Conservation (phyloP, 2,888 invertebrate species). For the Monoplex corrugatus region DNA sequence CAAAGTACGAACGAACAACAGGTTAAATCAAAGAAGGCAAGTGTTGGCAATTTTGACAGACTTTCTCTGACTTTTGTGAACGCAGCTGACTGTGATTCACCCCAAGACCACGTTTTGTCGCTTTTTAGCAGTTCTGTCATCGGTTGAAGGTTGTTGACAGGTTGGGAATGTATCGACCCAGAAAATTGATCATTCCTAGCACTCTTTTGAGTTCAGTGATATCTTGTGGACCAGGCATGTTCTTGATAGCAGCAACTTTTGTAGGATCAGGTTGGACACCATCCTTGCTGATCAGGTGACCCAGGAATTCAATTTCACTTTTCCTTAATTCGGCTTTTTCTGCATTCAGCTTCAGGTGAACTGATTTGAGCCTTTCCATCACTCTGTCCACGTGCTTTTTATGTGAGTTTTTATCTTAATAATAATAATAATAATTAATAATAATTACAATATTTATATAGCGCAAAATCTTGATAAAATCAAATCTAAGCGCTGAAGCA, state of each 20-base stretch:
- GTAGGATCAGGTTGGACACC: not conserved
- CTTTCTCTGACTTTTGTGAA: not conserved
- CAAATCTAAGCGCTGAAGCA: too few species aligned
- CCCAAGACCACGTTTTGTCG: constrained; percentile 9
- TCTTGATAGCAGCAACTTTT: not conserved
- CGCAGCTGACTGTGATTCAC: too few species aligned
- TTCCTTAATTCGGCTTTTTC: not conserved
- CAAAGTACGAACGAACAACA: too few species aligned
- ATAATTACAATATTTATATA: too few species aligned
- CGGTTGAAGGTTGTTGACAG: not conserved
- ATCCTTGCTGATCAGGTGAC: not conserved
- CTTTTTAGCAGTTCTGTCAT: not conserved
- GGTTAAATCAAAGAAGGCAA: constrained; percentile 1
- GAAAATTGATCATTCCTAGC: not conserved
- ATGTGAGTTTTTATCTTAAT: too few species aligned
- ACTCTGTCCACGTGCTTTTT: too few species aligned
- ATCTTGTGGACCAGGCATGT: not conserved
- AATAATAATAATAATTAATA: too few species aligned
- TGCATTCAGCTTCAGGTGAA: too few species aligned
- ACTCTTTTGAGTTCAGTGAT: too few species aligned
- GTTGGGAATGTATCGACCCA: not conserved
- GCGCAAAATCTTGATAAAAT: too few species aligned
- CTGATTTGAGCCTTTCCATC: too few species aligned
- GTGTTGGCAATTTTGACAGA: not conserved
- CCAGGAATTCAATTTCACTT: not conserved